Base-by-base conservation (phyloP, 2,113 vertebrate species). In the Cyanoramphus novaezelandiae region DNA sequence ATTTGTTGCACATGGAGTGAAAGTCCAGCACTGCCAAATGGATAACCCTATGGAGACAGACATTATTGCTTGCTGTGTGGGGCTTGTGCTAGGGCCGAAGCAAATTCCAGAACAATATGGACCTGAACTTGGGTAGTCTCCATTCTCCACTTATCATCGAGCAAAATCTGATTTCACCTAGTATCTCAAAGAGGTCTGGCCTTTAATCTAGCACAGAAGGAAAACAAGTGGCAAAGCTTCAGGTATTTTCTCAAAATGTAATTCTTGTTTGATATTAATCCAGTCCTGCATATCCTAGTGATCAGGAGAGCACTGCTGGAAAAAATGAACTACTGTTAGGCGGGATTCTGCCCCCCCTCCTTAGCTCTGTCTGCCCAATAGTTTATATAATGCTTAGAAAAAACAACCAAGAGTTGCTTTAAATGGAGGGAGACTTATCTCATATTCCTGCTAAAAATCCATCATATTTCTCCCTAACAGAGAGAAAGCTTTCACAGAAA, bases 61-160 rank as follows among this genome's bases (percentile, higher is more conserved):
- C 27, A 44, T 49, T 80, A 28, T 6, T 53, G 24, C 39, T 80
- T 92, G 53, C 92, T 86, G 86, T 69, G 85, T 19, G 49, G 52
- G 3, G 8, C 39, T 85, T 85, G 57, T 86, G 68, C 33, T 59
- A 78, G 69, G 57, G 57, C 88, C 0, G 4, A 71, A 96, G 52
- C 41, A 79, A 84, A 93, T 91, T 93, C 70, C 83, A 93, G 47
- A 88, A 57, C 89, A 92, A 69, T 52, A 71, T 86, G 80, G 47
- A 85, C 33, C 9, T 84, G 72, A 93, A 57, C 39, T 39, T 75
- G 24, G 29, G 57, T 7, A 4, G 20, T 39, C 6, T 80, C 23
- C 13, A 19, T 35, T 44, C 35, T 60, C 13, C 3, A 4, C 46
- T 37, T 16, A 31, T 52, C 50, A 83, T 28, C 4, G 18, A 89